Base-by-base conservation (phyloP, 2,113 vertebrate species). In the Nothobranchius kuhntae region DNA sequence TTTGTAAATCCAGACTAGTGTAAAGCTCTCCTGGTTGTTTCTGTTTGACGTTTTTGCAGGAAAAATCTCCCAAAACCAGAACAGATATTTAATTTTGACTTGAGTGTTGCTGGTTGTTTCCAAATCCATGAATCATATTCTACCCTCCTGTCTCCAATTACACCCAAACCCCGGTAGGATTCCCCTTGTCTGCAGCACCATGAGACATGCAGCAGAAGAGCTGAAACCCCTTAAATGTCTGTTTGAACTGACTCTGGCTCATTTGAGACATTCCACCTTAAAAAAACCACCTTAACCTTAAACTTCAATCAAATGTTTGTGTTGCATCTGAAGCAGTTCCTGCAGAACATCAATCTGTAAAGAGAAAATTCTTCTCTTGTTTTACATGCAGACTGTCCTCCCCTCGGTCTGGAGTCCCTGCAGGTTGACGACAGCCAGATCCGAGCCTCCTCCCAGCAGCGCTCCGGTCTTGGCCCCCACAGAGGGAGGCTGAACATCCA, bases 401-500 rank as follows among this genome's bases (percentile, higher is more conserved):
- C 97, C 0, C 83, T 98, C 63, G 96, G 97, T 48, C 79, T 99
- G 64, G 95, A 99, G 87, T 98, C 96, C 2, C 89, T 98, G 78
- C 83, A 92, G 46, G 94, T 99, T 9, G 90, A 90, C 13, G 97
- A 98, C 88, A 87, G 78, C 47, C 96, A 97, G 93, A 85, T 99
- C 0, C 90, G 86, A 1, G 93, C 96, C 6, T 98, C 97, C 15
- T 97, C 95, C 64, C 91, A 81, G 57, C 87, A 94, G 72, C 92
- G 94, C 7, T 64, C 63, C 0, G 97, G 97, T 9, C 91, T 98
- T 61, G 97, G 97, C 1, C 92, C 97, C 40, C 96, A 99, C 81
- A 91, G 96, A 1, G 97, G 95, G 24, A 93, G 97, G 61, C 95
- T 99, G 64, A 98, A 99, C 48, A 95, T 99, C 69, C 96, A 98